A percentile compares a stretch with the other conserved stretches of the same genome.
Evolutionary conservation across 2,797 vertebrate species (phyloP).

Genomic region (Helostoma temminkii): DNA sequence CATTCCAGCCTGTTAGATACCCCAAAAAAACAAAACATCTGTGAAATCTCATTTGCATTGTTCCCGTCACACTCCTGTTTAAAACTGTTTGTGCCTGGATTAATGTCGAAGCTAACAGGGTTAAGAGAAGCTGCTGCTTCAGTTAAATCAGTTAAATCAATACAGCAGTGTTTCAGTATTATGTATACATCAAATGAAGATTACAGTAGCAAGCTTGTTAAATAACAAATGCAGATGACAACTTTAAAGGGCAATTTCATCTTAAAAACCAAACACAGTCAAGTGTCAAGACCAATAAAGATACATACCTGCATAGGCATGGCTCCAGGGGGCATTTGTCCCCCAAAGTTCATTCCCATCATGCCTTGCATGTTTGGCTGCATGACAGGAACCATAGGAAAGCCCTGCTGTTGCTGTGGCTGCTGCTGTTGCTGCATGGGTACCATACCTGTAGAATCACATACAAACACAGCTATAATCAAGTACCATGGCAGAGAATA

Average conservation of each 20-base stretch:
- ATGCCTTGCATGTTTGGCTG: conserved; percentile 95
- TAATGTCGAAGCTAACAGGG: conserved; percentile 11
- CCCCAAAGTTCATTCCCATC: conserved; percentile 96
- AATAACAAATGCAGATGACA: conserved; percentile 1
- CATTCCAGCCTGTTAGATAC: conserved; percentile 88
- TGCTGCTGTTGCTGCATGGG: conserved; percentile 90
- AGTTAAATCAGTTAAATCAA: conserved; percentile 29
- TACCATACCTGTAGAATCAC: conserved; percentile 88
- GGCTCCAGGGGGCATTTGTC: conserved; percentile 91
- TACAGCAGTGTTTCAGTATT: conserved; percentile 4
- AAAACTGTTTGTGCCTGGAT: conserved; percentile 21
- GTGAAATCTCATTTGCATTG: conserved; percentile 31
- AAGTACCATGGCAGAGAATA: conserved; percentile 1
- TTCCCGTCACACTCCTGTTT: conserved; percentile 2
- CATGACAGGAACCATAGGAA: conserved; percentile 95
- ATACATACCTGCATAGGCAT: conserved; percentile 93
- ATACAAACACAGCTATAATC: conserved; percentile 12
- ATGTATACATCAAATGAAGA: conserved; percentile 12
- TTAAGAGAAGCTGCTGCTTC: conserved; percentile 3
- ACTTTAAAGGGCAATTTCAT: not conserved
- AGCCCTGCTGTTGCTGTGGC: conserved; percentile 87
- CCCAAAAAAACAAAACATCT: not conserved
- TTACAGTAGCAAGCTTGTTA: conserved; percentile 4
- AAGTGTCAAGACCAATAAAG: not conserved
- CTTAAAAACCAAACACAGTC: not conserved